These are phyloP conservation scores for Macrocentrus cingulum DNA, from an alignment of 1,140 invertebrate species.

Conservation along the genomic window DNA sequence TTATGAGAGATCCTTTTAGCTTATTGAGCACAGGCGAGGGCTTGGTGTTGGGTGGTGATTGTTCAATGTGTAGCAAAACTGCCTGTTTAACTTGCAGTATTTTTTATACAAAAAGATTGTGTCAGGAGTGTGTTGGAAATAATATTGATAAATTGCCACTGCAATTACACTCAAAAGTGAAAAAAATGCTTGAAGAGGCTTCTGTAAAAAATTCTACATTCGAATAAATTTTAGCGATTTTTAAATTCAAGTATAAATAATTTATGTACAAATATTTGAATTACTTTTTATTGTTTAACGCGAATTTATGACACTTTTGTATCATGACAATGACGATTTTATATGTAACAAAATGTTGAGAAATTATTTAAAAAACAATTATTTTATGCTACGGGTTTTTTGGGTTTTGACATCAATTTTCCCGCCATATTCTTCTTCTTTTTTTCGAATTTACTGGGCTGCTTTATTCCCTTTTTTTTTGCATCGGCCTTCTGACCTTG, in stretches of 20 bases:
- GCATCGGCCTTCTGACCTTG: conserved; percentile 44
- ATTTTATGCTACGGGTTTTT: conserved; percentile 32
- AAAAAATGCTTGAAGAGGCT: conserved; percentile 28
- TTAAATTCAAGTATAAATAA: too few species aligned
- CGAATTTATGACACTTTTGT: too few species aligned
- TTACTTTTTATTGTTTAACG: too few species aligned
- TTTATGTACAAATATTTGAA: too few species aligned
- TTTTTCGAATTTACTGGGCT: conserved; percentile 39
- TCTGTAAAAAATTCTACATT: background rate
- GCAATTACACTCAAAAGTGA: conserved; percentile 61
- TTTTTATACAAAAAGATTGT: conserved; percentile 75
- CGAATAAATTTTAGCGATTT: too few species aligned
- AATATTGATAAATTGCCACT: conserved; percentile 67
- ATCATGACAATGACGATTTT: too few species aligned
- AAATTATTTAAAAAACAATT: too few species aligned
- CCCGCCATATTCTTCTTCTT: conserved; percentile 46
- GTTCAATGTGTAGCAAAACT: conserved; percentile 65
- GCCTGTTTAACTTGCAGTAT: conserved; percentile 83
- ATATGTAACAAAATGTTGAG: too few species aligned
- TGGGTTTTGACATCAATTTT: conserved; percentile 40
- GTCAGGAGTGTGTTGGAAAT: conserved; percentile 67
- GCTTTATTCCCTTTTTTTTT: conserved; percentile 46
- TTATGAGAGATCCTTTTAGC: conserved; percentile 83
- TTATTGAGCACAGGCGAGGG: conserved; percentile 68
- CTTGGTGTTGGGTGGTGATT: conserved; percentile 74